Percentiles rank a stretch among this genome's conserved stretches.
Conservation (phyloP, 2,113 vertebrate species). For the Phainopepla nitens region DNA sequence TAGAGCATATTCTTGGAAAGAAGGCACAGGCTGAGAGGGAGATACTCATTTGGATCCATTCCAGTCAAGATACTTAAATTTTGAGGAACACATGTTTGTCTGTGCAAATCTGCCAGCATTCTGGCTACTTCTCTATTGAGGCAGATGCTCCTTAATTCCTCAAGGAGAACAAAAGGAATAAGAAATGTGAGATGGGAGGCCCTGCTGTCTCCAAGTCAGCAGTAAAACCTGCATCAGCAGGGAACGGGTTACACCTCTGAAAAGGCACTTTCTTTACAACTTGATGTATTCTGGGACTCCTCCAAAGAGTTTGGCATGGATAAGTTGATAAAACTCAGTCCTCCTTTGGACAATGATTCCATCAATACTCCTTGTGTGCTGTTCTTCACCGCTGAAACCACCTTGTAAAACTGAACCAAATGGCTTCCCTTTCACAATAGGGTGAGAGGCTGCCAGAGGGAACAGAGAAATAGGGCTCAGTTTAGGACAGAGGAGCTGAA, state of each 20-base stretch:
- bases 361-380: not conserved
- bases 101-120: not conserved
- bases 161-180: not conserved
- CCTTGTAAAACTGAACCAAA: not conserved
- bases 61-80: not conserved
- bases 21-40: not conserved
- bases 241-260: not conserved
- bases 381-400: not conserved
- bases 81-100: not conserved
- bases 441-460: not conserved
- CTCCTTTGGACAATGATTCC: fast-evolving
- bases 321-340: not conserved
- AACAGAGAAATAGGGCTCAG: not conserved
- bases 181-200: not conserved
- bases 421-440: not conserved
- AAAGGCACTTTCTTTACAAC: not conserved
- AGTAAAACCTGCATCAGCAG: not conserved
- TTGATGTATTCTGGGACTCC: not conserved
- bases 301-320: not conserved
- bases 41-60: not conserved
- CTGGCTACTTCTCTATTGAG: not conserved
- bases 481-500: not conserved
- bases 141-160: constrained; percentile 14
- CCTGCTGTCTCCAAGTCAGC: not conserved
- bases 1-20: not conserved